Base-by-base conservation (phyloP, 2,113 vertebrate genomes). In the Urocolius indicus region DNA sequence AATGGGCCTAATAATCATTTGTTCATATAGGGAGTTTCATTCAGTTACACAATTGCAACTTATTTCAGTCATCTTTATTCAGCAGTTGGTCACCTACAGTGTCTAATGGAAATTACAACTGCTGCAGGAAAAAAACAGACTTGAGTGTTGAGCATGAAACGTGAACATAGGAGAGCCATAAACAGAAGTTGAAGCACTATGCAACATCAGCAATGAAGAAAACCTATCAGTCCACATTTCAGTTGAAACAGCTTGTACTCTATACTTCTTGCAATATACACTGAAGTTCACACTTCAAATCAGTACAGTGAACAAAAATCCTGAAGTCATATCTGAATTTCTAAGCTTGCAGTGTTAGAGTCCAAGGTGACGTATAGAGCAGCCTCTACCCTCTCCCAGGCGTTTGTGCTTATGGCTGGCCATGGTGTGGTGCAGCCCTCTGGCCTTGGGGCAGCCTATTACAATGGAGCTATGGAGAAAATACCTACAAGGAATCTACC, bases 141-240 rank as follows among this genome's bases (percentile, higher is more conserved):
- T 11, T 71, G 27, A 11, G 2, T 19, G 2, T 45, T 27, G 43
- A 16, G 23, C 0, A 2, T 45, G 14, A 76, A 79, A 49, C 1
- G 0, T 29, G 19, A 71, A 30, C 5, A 6, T 0, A 0, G 32
- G 21, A 67, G 10, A 83, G 45, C 3, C 23, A 36, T 13, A n/a
- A 86, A 48, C 5, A 54, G 54, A 66, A 67, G 63, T 10, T 20
- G 32, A 63, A 76, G 16, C 30, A 63, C 21, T 8, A 29, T 7
- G 22, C 16, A 67, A 55, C 72, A 66, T 2, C 41, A 73, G 6
- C 26, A 55, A 29, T 13, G 8, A 67, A 36, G 15, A 79, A 84
- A 84, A 54, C 6, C 17, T 22, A 43, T 2, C 27, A 49, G 19
- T 38, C 52, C 2, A 5, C 26, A 49, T n/a, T 93, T 86, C 51